Evolutionary conservation across 2,888 invertebrate genomes (phyloP).

Genomic region (Callyntrura sp.): DNA sequence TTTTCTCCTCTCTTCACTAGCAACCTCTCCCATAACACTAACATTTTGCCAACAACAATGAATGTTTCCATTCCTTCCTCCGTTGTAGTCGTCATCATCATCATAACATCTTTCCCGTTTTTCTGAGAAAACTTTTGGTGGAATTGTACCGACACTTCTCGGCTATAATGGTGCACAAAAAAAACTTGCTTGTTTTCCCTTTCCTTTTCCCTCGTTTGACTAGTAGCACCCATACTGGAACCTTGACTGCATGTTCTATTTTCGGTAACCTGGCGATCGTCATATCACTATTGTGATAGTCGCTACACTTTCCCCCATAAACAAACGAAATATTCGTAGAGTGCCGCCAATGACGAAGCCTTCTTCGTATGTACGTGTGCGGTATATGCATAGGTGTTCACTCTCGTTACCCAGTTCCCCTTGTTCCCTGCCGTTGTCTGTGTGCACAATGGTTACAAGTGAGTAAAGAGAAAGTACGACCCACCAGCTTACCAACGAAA

Average conservation of each 20-base stretch:
- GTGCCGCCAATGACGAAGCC: constrained; percentile 10
- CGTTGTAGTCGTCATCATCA: constrained; percentile 15
- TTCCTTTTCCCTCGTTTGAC: background rate
- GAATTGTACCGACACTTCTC: background rate
- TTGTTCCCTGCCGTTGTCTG: background rate
- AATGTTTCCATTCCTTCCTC: constrained; percentile 44
- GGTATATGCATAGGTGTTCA: constrained; percentile 35
- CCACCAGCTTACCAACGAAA: background rate
- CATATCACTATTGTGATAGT: constrained; percentile 28
- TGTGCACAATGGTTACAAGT: background rate
- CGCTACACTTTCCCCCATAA: constrained; percentile 16
- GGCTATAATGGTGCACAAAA: constrained; percentile 1
- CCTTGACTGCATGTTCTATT: constrained; percentile 27
- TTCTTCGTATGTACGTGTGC: no score
- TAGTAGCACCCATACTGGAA: constrained; percentile 28
- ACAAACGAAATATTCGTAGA: constrained; percentile 42
- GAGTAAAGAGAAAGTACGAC: background rate
- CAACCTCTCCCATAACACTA: constrained; percentile 19
- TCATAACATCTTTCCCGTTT: constrained; percentile 56
- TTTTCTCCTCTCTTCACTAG: background rate
- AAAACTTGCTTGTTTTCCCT: constrained; percentile 23
- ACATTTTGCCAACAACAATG: constrained; percentile 26
- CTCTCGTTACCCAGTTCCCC: background rate
- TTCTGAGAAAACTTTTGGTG: constrained; percentile 24
- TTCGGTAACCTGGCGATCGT: constrained; percentile 13